Evolutionary conservation across 2,888 invertebrate species (phyloP), one percentile per base, ranked within the genome.

Genomic region (Epirrhoe alternata): DNA sequence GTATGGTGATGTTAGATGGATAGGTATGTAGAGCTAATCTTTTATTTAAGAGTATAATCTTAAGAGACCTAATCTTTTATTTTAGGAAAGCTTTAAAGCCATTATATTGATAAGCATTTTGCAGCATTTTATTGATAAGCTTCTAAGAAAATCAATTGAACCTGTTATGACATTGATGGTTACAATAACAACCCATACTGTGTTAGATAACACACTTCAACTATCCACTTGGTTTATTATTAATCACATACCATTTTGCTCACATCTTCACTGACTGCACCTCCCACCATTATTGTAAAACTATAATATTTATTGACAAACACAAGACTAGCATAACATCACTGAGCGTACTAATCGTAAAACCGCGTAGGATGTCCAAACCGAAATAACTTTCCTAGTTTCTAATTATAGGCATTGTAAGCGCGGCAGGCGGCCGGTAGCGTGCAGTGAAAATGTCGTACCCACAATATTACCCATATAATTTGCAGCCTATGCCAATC

Each of bases 371-470:
- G 74, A 76, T 77, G 77, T 81, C 84, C 84, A 80, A 86, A 85
- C 84, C 84, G 80, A 87, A 86, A 86, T 89, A 89, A 84, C 79
- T 85, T 82, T 85, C 83, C 89, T 85, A 89, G 84, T 87, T 85
- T 89, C 91, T 92, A 92, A 86, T 83, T 85, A 82, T 92, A 92
- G 87, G 70, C 75, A 77, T 74, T 80, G 82, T 77, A 78, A 77
- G 80, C 74, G 78, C 70, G 74, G 67, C 74, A 78, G 75, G 74
- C 79, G 75, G 77, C 78, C 79, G 82, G 79, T 74, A 78, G 77
- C 74, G 70, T 72, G 1, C 53, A 17, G 30, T 49, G 42, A 77
- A 76, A 73, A 92, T 92, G 90, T 86, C 92, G 74, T 81, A 57
- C 59, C 63, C 60, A 12, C 55, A 59, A 10, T 66, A 66, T 55